Evolutionary conservation across 2,888 invertebrate species (phyloP), one percentile per base, ranked within the genome.

Genomic region (Terebella lapidaria): DNA sequence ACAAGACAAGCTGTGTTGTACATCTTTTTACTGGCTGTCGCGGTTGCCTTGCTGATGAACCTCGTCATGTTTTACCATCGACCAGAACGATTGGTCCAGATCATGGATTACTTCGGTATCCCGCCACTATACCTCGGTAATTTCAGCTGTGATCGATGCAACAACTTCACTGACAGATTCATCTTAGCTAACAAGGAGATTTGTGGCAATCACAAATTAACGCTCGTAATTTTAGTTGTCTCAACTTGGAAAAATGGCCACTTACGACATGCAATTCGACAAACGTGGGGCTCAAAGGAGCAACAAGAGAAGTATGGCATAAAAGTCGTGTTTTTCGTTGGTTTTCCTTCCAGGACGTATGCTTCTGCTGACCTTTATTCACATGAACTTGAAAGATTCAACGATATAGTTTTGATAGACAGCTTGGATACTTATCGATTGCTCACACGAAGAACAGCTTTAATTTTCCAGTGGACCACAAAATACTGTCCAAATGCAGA

Each of bases 371-470:
- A 65, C 51, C 10, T n/a, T 15, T 47, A 65, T 30, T 29, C 25
- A 10, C 52, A 52, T 22, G 65, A 67, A 54, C 57, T 56, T 28
- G 51, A 62, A 29, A 56, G 58, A 20, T 58, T 61, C 26, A 57
- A 61, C 2, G 65, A 65, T 35, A 54, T 65, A 5, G 26, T 65
- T n/a, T 61, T 62, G 30, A 58, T 26, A 5, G 53, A 65, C 35
- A 58, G 65, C 47, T 45, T 15, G 4, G 68, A 68, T 25, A 46
- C 46, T 29, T 68, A 67, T 49, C 20, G 30, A 26, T 53, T 49
- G 10, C 59, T 68, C 27, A 68, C 67, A 1, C 66, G 67, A 51
- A 68, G 67, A 49, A 62, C 63, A 2, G 59, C 67, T 45, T 60
- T 63, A 59, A 54, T 54, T 3, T 47, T 68, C 26, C 24, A 56